Base-by-base conservation (phyloP, 1,140 invertebrate species). In the Cyclargus thomasi region DNA sequence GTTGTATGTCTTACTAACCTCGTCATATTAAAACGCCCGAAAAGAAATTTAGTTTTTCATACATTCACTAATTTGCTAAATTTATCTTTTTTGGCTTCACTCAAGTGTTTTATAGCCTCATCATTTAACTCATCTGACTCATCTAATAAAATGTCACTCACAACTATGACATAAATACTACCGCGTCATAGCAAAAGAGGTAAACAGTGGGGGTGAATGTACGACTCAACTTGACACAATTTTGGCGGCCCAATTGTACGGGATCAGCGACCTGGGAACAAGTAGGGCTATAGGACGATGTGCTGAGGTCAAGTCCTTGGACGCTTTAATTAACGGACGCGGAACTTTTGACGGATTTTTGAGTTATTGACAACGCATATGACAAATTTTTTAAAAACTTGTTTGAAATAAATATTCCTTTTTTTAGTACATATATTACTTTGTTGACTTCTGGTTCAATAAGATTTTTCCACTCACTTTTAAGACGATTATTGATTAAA, bases 151-250 rank as follows among this genome's bases (percentile, higher is more conserved):
- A 47, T 47, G 39, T 47, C 7, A 47, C 39, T 47, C 11, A 8
- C 39, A 47, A 59, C 55, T 59, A 59, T 18, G 17, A 22, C 21
- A 59, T n/a, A 5, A 64, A 64, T 22, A 64, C 29, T 6, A 10
- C 29, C 22, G 17, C 53, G 22, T 21, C 63, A 57, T n/a, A 70
- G 72, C 72, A 68, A 79, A 82, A 80, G 81, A 83, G 74, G 80
- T 80, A 80, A 82, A 88, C 76, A 80, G 75, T 79, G 64, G 67
- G 80, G 87, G 85, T 90, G 78, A 86, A 82, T 71, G 85, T 76
- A 82, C 85, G 69, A 76, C 85, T 90, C 85, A 88, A 90, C 87
- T 90, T 90, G 87, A 88, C 87, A 90, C 87, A 88, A 88, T 88
- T 90, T 86, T 81, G 81, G 79, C 77, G 83, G 79, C 82, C 83